Evolutionary conservation across 1,140 invertebrate species (phyloP), one percentile per base, ranked within the genome.

Genomic region (Euglossa dilemma): DNA sequence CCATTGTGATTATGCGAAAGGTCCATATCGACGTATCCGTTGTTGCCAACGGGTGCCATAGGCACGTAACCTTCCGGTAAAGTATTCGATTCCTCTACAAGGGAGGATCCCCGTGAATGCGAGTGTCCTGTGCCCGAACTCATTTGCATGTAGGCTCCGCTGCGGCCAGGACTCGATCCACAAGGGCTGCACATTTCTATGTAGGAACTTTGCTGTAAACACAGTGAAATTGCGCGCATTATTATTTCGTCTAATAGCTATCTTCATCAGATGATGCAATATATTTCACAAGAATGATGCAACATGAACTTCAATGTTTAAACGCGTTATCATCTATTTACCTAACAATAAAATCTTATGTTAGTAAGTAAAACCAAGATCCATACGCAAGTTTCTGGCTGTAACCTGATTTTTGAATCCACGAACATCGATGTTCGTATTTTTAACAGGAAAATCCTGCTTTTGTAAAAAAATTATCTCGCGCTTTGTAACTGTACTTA

Each of bases 1-100:
- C 93, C 90, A 69, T 93, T 92, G 80, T 92, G 93, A 89, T 87
- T 91, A 86, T 91, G 93, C 57, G 91, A 87, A 47, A 92, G 95
- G 85, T 95, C 95, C 96, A 97, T 97, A 83, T 96, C 96, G 16
- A 97, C 95, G 88, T 97, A 97, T 8, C 95, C 95, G 83, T 95
- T 94, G 63, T 95, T 95, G 52, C 93, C 92, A 7, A 93, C 91
- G 5, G 95, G 95, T 14, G 95, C 95, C 96, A 96, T 96, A 18
- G 96, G 95, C 11, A 97, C 95, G 87, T 97, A 97, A 67, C 95
- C 96, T 57, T 96, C 95, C 43, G 94, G 90, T 50, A 92, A 85
- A 5, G 88, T 83, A 9, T 73, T 85, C 20, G 54, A 90, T 9
- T 94, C 93, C 45, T 93, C 92, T 2, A 93, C 91, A 57, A 94